A percentile compares a stretch with the other conserved stretches of the same genome.
phyloP scores from a whole-genome alignment of 2,888 invertebrate species.

The Neoascia interrupta region DNA sequence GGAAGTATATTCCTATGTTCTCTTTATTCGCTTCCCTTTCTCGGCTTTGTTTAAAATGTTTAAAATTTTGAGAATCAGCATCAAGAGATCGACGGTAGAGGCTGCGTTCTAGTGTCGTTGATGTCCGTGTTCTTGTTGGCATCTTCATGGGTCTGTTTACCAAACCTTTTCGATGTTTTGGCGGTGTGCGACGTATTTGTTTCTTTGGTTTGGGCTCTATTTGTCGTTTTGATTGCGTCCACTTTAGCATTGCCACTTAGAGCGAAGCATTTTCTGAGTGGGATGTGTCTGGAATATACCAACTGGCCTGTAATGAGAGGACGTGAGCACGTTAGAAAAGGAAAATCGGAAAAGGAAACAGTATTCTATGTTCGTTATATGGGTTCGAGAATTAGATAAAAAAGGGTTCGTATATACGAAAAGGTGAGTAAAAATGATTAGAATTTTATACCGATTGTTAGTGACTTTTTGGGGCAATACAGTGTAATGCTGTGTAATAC shows the following conservation, averaged over 20 bases:
- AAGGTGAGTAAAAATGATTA: too few relatives aligned
- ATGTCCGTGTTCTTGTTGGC: constrained; percentile 75
- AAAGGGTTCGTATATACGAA: constrained; percentile 19
- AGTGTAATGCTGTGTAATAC: too few relatives aligned
- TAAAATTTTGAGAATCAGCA: constrained; percentile 23
- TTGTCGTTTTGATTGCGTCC: constrained; percentile 65
- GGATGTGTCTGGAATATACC: constrained; percentile 1
- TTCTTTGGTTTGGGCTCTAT: constrained; percentile 34
- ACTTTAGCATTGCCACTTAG: constrained; percentile 70
- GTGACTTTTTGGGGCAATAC: too few relatives aligned
- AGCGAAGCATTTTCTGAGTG: constrained; percentile 26
- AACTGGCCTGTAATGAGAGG: constrained; percentile 19
- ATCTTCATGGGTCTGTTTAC: constrained; percentile 70
- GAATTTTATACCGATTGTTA: too few relatives aligned
- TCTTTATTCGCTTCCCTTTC: constrained; percentile 76
- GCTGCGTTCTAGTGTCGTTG: constrained; percentile 72
- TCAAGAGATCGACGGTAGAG: constrained; percentile 77
- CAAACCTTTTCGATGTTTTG: constrained; percentile 14
- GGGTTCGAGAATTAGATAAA: too few relatives aligned
- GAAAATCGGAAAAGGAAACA: constrained; percentile 1
- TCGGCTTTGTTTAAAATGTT: constrained; percentile 11
- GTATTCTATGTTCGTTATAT: constrained; percentile 18
- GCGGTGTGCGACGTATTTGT: constrained; percentile 31
- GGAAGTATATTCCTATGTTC: constrained; percentile 76
- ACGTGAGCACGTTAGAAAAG: constrained; percentile 54